Conservation (phyloP, 1,140 invertebrate species). For the Coelopa frigida region DNA sequence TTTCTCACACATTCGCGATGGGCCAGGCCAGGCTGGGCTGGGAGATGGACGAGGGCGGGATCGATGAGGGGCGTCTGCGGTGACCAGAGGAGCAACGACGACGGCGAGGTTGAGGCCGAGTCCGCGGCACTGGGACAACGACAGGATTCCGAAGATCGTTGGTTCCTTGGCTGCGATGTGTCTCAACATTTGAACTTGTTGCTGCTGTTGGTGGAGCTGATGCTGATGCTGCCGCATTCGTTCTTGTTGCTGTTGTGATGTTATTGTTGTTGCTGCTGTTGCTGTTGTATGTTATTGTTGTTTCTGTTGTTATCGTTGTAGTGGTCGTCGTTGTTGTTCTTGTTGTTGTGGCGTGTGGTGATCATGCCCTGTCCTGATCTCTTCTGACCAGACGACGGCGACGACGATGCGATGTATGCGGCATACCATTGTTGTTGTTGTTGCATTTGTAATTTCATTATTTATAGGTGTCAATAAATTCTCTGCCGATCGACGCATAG, state of each 20-base stretch:
- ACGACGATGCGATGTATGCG: background rate
- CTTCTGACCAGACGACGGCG: background rate
- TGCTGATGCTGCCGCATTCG: background rate
- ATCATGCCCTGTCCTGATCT: background rate
- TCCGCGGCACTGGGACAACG: background rate
- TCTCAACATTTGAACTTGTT: too few relatives aligned
- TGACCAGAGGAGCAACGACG: background rate
- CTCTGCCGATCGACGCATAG: too few relatives aligned
- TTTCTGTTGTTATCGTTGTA: background rate
- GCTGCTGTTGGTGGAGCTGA: background rate
- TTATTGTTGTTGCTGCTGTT: background rate
- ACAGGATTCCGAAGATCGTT: slow-evolving; percentile 3
- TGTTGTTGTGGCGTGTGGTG: background rate
- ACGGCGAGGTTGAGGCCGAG: background rate
- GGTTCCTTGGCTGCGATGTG: slow-evolving; percentile 2
- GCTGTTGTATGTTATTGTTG: background rate
- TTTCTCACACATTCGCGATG: too few relatives aligned
- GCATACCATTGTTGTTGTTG: background rate
- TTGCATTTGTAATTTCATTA: slow-evolving; percentile 14
- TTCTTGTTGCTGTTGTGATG: background rate
- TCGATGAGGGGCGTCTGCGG: background rate
- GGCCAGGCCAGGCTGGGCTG: too few relatives aligned
- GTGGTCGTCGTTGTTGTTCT: background rate
- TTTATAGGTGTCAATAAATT: slow-evolving; percentile 21
- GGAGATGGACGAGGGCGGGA: too few relatives aligned